Evolutionary conservation across 2,888 invertebrate genomes (phyloP), one percentile per base, ranked within the genome.

Genomic region (Protodeltote pygarga): DNA sequence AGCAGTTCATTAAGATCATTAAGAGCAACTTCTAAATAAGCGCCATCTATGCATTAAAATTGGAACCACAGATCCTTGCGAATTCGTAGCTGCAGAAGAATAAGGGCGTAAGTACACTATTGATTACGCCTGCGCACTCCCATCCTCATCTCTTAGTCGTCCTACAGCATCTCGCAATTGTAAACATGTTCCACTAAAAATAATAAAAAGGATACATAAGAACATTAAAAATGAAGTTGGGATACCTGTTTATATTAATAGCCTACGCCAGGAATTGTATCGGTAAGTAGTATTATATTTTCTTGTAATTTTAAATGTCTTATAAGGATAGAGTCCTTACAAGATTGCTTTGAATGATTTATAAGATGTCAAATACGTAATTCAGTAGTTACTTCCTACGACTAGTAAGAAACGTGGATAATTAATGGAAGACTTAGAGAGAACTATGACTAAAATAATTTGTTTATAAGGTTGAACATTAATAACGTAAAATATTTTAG

Each of bases 51-150:
- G 27, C 37, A 15, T 17, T 13, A 23, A 11, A n/a, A n/a, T 32
- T 50, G 45, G 48, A 47, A 46, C 46, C n/a, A 40, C 50, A 47
- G 33, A 25, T 14, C 17, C 25, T 47, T 51, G 46, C 60, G 63
- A 63, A 66, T 58, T 29, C 5, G 3, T 11, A 27, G 3, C n/a
- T 28, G 11, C n/a, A 28, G 10, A 28, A 32, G n/a, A 10, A 40
- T 24, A 58, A 33, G 17, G 58, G 45, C 50, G 48, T 44, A 54
- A 24, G 39, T 45, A 17, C n/a, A 29, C 27, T 90, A 90, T 89
- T 77, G 91, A 90, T 90, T 80, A 81, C 89, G 86, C 87, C 63
- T 82, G 90, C 90, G 89, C 75, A 48, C 23, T 67, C 42, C 45
- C 35, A 40, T 15, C 17, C 32, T 57, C 73, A 73, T 73, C 74